Conservation (phyloP, 2,113 vertebrate genomes). For the Cyprinodon brontotheroides region DNA sequence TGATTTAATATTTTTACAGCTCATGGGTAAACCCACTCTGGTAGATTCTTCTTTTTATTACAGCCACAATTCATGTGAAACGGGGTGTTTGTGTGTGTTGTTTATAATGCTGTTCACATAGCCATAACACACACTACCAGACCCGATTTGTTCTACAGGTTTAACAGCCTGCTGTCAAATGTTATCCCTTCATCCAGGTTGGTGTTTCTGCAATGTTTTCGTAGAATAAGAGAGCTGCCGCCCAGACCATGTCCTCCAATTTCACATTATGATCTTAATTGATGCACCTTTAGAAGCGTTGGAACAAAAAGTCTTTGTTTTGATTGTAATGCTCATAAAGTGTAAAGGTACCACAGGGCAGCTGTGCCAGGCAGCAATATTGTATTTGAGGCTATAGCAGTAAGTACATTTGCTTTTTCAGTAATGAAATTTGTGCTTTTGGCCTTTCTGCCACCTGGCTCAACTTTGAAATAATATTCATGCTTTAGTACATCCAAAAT, state of each 20-base stretch:
- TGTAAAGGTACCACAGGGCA: not conserved
- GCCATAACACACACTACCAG: constrained; percentile 7
- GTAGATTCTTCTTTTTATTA: constrained; percentile 5
- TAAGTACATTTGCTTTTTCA: not conserved
- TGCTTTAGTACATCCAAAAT: not conserved
- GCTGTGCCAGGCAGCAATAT: not conserved
- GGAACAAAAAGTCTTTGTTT: not conserved
- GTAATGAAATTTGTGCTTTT: not conserved
- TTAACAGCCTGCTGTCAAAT: not conserved
- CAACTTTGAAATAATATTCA: not conserved
- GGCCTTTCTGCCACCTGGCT: not conserved
- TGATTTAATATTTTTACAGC: constrained; percentile 13
- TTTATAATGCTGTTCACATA: constrained; percentile 6
- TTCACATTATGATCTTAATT: not conserved
- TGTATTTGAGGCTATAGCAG: not conserved
- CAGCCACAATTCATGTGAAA: constrained; percentile 20
- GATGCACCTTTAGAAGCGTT: not conserved
- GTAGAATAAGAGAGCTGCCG: not conserved
- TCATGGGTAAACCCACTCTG: constrained; percentile 3
- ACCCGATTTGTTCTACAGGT: not conserved
- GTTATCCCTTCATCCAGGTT: not conserved
- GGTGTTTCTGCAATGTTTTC: not conserved
- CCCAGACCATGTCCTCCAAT: not conserved
- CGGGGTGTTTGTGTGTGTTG: constrained; percentile 2
- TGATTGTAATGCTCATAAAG: not conserved